Base-by-base conservation (phyloP, 2,797 vertebrate genomes). In the Lophura swinhoii region DNA sequence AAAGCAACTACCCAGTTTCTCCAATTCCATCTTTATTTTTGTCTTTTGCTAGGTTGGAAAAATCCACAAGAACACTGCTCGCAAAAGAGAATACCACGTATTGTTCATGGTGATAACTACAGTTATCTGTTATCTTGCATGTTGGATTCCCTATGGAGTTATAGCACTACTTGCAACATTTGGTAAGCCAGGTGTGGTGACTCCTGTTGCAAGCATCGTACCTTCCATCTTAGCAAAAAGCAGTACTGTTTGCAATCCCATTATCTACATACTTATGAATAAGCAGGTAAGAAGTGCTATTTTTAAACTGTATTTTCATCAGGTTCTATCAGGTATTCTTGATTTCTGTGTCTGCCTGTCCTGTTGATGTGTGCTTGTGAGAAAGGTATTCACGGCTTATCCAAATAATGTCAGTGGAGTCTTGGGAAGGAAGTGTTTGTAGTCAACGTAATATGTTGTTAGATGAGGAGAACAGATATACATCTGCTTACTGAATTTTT, bases 181-280 rank as follows among this genome's bases (percentile, higher is more conserved):
- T 78, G 98, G 98, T 29, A 98, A 96, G 2, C 98, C 98, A 4
- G 97, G 98, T 95, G 97, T 96, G 92, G 98, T 99, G 37, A 98
- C 98, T 31, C 98, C 98, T 1, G 97, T 98, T 73, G 98, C 98
- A 71, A 98, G 98, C 37, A 91, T 98, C 82, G 96, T 98, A 48
- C 98, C 98, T 18, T 98, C 98, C 8, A 97, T 99, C 28, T 97
- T 99, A 77, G 98, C 98, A 91, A 99, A 99, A 96, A 98, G 98
- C 97, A 99, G 98, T 97, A 98, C 98, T 0, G 98, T 98, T 91
- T 98, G 98, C 95, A 99, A 98, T 96, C 98, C 98, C 8, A 94
- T 98, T 84, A 98, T 99, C 97, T 99, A 99, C 93, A 98, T 98
- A 84, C 97, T 98, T 37, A 98, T 99, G 98, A 99, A 98, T 76